These are phyloP conservation scores for Euura saliciscinereae DNA, from an alignment of 1,140 invertebrate genomes.

Conservation along the genomic window DNA sequence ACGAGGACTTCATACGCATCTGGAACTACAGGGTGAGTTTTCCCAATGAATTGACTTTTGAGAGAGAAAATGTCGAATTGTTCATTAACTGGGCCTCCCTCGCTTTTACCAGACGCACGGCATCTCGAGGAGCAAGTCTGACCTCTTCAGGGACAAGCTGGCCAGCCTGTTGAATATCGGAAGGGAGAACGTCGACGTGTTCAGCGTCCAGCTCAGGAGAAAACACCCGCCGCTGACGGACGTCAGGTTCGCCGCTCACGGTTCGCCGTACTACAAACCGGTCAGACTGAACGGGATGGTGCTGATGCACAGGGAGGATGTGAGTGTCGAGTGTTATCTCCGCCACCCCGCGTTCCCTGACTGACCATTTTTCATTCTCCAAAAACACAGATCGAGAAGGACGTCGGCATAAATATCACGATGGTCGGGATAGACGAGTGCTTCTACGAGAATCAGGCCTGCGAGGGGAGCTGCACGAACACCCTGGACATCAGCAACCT, in stretches of 20 bases:
- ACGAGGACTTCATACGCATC: slow-evolving; percentile 94
- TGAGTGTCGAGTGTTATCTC: slow-evolving; percentile 37
- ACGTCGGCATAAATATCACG: slow-evolving; percentile 93
- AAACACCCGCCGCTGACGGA: slow-evolving; percentile 90
- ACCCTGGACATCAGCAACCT: slow-evolving; percentile 84
- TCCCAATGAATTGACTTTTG: background rate
- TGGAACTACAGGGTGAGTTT: slow-evolving; percentile 82
- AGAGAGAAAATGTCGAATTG: too few relatives aligned
- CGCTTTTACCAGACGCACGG: slow-evolving; percentile 67
- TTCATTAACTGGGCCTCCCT: background rate
- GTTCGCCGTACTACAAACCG: slow-evolving; percentile 94
- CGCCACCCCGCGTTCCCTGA: background rate
- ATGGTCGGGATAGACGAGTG: slow-evolving; percentile 99
- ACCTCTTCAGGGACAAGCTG: slow-evolving; percentile 86
- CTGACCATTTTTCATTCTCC: slow-evolving; percentile 26
- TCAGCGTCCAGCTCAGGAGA: slow-evolving; percentile 88
- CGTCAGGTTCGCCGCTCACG: slow-evolving; percentile 92
- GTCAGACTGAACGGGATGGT: slow-evolving; percentile 93
- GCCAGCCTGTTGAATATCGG: slow-evolving; percentile 84
- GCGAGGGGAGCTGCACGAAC: slow-evolving; percentile 96
- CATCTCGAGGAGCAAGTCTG: slow-evolving; percentile 84
- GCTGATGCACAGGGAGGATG: slow-evolving; percentile 89
- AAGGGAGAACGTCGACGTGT: slow-evolving; percentile 91
- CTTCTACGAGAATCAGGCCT: slow-evolving; percentile 92
- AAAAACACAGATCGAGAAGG: slow-evolving; percentile 77